Conservation (phyloP, 2,797 vertebrate genomes). For the Pseudochirops corinnae region DNA sequence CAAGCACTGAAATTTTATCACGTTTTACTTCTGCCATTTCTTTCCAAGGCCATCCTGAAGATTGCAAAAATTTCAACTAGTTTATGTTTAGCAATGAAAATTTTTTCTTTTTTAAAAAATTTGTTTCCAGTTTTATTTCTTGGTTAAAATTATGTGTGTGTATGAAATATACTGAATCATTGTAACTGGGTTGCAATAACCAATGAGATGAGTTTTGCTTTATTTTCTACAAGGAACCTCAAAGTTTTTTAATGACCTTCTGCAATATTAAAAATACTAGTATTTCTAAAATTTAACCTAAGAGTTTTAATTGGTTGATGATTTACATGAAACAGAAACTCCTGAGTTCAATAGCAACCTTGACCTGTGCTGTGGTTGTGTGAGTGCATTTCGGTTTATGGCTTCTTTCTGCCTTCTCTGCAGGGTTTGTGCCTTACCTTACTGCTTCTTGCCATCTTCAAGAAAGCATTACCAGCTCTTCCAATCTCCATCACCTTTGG, state of each 20-base stretch:
- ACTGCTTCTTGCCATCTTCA: slow-evolving; percentile 98
- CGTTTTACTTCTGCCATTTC: slow-evolving; percentile 41
- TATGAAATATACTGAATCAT: neutral
- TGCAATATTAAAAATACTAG: slow-evolving; percentile 28
- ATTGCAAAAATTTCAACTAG: neutral
- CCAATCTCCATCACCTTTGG: slow-evolving; percentile 99
- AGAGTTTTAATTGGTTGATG: neutral
- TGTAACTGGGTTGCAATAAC: neutral
- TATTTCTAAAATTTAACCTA: slow-evolving; percentile 39
- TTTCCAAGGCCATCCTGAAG: slow-evolving; percentile 59
- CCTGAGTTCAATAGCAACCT: neutral
- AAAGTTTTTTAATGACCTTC: neutral
- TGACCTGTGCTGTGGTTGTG: neutral
- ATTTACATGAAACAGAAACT: slow-evolving; percentile 6
- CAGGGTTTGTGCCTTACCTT: slow-evolving; percentile 99
- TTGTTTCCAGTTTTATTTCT: slow-evolving; percentile 20
- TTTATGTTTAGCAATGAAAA: neutral
- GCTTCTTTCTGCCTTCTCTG: slow-evolving; percentile 43
- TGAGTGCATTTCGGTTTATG: neutral
- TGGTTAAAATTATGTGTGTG: slow-evolving; percentile 11
- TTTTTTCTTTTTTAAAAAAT: neutral
- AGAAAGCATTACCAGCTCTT: slow-evolving; percentile 98
- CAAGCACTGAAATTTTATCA: slow-evolving; percentile 45
- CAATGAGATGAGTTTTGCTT: slow-evolving; percentile 22
- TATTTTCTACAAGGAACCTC: slow-evolving; percentile 4